phyloP scores from a whole-genome alignment of 92 coral and sea anemone genomes.

The Zoanthus gigantus region DNA sequence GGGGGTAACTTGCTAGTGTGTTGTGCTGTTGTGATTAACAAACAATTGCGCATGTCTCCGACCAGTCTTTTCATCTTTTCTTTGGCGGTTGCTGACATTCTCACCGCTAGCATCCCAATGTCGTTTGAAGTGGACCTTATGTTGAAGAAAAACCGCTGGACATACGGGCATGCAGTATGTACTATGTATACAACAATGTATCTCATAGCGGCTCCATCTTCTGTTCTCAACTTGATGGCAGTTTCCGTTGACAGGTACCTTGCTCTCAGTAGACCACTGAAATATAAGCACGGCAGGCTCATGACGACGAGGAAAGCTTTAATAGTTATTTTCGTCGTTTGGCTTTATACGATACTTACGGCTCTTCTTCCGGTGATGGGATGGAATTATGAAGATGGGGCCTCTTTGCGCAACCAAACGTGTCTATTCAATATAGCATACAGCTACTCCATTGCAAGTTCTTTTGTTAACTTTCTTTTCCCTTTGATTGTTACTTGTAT shows the following conservation, averaged over 20 bases:
- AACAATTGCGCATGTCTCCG: constrained; percentile 67
- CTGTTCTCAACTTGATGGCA: constrained; percentile 79
- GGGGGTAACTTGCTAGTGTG: constrained; percentile 84
- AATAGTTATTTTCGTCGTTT: constrained; percentile 53
- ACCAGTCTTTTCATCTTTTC: constrained; percentile 89
- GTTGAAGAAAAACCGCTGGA: constrained; percentile 65
- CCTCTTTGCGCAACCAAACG: constrained; percentile 49
- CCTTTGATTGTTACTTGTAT: constrained; percentile 75
- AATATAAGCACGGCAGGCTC: constrained; percentile 60
- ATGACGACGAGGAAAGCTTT: constrained; percentile 75
- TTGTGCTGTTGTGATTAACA: constrained; percentile 69
- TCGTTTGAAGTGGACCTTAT: constrained; percentile 76
- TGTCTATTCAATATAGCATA: constrained; percentile 74
- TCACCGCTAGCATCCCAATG: constrained; percentile 84
- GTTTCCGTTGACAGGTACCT: constrained; percentile 83
- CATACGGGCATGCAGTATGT: constrained; percentile 72
- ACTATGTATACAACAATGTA: constrained; percentile 71
- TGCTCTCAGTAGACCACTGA: constrained; percentile 82
- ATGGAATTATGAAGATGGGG: constrained; percentile 66
- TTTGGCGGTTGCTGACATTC: constrained; percentile 80
- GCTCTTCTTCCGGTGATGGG: constrained; percentile 76
- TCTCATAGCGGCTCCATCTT: constrained; percentile 81
- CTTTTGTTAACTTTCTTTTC: constrained; percentile 72
- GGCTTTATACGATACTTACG: constrained; percentile 77
- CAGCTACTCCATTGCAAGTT: constrained; percentile 69